These are phyloP conservation scores for Circaetus gallicus DNA, from an alignment of 2,113 vertebrate species.

Conservation along the genomic window DNA sequence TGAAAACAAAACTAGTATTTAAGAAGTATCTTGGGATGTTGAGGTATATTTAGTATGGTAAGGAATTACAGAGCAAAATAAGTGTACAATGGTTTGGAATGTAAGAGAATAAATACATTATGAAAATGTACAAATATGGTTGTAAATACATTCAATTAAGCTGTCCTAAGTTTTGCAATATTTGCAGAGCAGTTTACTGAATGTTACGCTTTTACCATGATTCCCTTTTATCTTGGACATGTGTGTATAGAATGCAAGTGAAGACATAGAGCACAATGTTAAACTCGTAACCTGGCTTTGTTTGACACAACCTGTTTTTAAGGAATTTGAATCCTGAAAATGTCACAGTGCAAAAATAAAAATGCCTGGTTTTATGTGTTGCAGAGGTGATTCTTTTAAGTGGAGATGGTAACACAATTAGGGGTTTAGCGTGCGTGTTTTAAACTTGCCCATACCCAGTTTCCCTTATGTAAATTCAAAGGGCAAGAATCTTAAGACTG, in stretches of 20 bases:
- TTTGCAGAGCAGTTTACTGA: constrained; percentile 51
- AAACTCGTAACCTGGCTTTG: neutral
- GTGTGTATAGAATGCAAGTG: constrained; percentile 3
- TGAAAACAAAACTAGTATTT: neutral
- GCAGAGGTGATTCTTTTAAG: neutral
- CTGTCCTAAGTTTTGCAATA: constrained; percentile 55
- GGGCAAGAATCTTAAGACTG: neutral
- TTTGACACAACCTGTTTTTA: constrained; percentile 27
- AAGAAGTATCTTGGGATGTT: neutral
- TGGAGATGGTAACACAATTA: neutral
- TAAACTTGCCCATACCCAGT: neutral
- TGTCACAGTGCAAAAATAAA: constrained; percentile 60
- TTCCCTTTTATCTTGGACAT: neutral
- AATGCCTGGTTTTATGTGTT: constrained; percentile 14
- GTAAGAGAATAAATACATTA: neutral
- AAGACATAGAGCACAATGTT: constrained; percentile 45
- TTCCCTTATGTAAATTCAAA: neutral
- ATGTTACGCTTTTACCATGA: neutral
- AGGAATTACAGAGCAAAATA: neutral
- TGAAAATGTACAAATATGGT: neutral
- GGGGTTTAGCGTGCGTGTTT: neutral
- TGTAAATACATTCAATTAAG: constrained; percentile 45
- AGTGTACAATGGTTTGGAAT: neutral
- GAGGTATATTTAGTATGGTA: neutral
- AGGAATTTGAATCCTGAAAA: constrained; percentile 26